A percentile compares a stretch with the other conserved stretches of the same genome.
These are phyloP conservation scores for Oscheius myriophilus DNA, from an alignment of 2,888 invertebrate genomes.

Conservation along the genomic window DNA sequence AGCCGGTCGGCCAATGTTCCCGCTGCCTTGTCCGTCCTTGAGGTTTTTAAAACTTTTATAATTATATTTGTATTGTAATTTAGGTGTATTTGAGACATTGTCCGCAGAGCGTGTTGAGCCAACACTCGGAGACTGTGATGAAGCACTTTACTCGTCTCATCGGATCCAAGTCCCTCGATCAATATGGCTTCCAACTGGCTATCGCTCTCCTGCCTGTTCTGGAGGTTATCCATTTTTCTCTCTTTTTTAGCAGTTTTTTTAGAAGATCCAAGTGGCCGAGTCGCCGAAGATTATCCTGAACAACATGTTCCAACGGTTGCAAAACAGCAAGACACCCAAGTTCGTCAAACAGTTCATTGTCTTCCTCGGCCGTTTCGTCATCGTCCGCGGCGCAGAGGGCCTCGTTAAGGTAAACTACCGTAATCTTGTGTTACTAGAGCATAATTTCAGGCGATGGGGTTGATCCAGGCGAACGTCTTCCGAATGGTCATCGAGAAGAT, in stretches of 20 bases:
- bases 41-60: constrained; percentile 74
- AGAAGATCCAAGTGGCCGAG: constrained; percentile 27
- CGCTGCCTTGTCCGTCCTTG: constrained; percentile 89
- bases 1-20: constrained; percentile 91
- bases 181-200: constrained; percentile 92
- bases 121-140: constrained; percentile 15
- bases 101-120: constrained; percentile 18
- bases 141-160: constrained; percentile 78
- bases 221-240: constrained; percentile 21
- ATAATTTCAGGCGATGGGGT: constrained; percentile 43
- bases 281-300: constrained; percentile 43
- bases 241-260: not conserved
- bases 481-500: constrained; percentile 89
- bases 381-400: constrained; percentile 82
- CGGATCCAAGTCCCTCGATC: constrained; percentile 92
- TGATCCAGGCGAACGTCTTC: constrained; percentile 81
- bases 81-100: constrained; percentile 31
- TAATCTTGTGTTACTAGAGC: not conserved
- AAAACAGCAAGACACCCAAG: constrained; percentile 92
- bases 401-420: constrained; percentile 79
- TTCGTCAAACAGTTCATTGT: constrained; percentile 88
- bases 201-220: constrained; percentile 79
- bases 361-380: constrained; percentile 87
- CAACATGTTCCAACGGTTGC: constrained; percentile 74
- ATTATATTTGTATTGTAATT: not conserved